Evolutionary conservation across 2,797 vertebrate species (phyloP).

Genomic region (Australoheros facetus): DNA sequence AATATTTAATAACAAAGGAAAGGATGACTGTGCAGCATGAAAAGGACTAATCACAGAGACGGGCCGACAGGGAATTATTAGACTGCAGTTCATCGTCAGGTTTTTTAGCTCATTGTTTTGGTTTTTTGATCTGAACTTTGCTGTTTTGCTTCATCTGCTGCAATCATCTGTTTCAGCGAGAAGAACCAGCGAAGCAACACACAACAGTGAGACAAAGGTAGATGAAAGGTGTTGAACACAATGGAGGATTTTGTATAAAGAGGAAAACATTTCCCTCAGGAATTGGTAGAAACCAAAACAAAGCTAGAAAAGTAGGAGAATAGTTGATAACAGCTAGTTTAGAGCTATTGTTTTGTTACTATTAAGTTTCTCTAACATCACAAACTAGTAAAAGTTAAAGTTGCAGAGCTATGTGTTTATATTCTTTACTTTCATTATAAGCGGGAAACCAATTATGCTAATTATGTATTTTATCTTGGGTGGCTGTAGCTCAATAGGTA

Average conservation of each 20-base stretch:
- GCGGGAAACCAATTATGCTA: neutral
- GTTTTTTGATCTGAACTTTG: neutral
- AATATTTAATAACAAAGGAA: conserved; percentile 15
- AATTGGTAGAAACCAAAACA: neutral
- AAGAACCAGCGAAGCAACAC: neutral
- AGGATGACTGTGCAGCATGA: neutral
- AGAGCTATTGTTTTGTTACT: neutral
- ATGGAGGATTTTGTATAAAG: neutral
- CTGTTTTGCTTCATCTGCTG: neutral
- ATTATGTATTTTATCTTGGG: no score
- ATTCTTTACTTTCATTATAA: neutral
- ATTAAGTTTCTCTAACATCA: neutral
- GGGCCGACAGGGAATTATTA: neutral
- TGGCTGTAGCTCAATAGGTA: no score
- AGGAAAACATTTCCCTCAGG: neutral
- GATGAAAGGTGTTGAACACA: neutral
- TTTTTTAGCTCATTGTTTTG: neutral
- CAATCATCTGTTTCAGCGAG: conserved; percentile 1
- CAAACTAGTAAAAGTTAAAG: neutral
- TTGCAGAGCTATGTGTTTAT: neutral
- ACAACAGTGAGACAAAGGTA: neutral
- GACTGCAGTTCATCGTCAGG: neutral
- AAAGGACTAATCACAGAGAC: neutral
- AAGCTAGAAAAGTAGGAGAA: neutral
- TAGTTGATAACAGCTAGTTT: neutral